phyloP scores from a whole-genome alignment of 2,888 invertebrate genomes.

The Cantharis rufa region DNA sequence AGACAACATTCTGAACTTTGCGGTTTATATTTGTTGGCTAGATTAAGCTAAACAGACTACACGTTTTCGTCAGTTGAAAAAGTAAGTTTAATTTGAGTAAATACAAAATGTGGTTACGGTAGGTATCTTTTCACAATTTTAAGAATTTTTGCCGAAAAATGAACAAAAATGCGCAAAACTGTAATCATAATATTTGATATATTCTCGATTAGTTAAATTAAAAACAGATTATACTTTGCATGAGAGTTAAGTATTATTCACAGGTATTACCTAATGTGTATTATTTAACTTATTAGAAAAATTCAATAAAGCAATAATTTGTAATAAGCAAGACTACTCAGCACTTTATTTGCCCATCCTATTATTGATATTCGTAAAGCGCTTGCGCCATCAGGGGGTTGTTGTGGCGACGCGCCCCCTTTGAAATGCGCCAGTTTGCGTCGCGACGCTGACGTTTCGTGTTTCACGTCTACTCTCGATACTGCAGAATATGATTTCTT shows the following conservation, averaged over 20 bases:
- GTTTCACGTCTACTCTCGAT: conserved; percentile 10
- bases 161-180: background rate
- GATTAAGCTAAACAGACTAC: background rate
- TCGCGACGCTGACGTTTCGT: conserved; percentile 30
- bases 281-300: conserved; percentile 17
- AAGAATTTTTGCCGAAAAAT: too few relatives aligned
- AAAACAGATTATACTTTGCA: too few relatives aligned
- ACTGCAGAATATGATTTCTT: conserved; percentile 23
- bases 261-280: background rate
- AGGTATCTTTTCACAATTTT: background rate
- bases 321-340: conserved; percentile 32
- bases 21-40: background rate
- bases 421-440: conserved; percentile 32
- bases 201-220: background rate
- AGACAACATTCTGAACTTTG: background rate
- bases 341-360: conserved; percentile 33
- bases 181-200: background rate
- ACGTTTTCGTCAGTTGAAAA: background rate
- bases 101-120: background rate
- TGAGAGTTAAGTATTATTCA: background rate
- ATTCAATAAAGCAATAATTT: conserved; percentile 28
- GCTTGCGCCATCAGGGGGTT: conserved; percentile 29
- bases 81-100: background rate
- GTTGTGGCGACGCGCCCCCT: conserved; percentile 32
- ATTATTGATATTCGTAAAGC: conserved; percentile 33